Evolutionary conservation across 30 jellyfish, hydroid and myxozoan species (phyloP).

Genomic region (Chironex yamaguchii): DNA sequence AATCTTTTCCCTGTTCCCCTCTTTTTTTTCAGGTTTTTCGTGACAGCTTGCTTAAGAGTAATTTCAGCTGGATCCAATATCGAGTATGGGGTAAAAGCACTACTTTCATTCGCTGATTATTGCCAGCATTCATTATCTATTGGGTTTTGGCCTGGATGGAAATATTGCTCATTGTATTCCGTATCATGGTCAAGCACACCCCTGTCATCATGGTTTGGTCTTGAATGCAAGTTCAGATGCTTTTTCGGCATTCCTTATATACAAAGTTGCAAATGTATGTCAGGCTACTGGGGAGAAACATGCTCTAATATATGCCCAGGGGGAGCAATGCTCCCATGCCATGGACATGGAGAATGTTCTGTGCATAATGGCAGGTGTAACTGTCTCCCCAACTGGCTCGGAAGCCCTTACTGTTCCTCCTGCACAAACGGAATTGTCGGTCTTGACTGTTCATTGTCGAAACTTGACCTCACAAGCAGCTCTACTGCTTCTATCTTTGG

Average conservation of each 20-base stretch:
- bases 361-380: constrained; percentile 33
- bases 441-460: constrained; percentile 36
- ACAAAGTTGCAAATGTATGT: constrained; percentile 35
- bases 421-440: constrained; percentile 59
- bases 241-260: constrained; percentile 13
- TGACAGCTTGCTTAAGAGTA: constrained; percentile 53
- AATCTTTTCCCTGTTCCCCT: neutral
- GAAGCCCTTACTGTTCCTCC: constrained; percentile 36
- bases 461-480: neutral
- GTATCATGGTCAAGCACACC: neutral
- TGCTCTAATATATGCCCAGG: constrained; percentile 62
- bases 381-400: constrained; percentile 64
- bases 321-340: constrained; percentile 55
- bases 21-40: constrained; percentile 39
- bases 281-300: constrained; percentile 61
- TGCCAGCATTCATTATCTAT: constrained; percentile 37
- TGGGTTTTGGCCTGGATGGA: constrained; percentile 60
- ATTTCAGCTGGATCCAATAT: neutral
- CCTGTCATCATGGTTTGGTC: constrained; percentile 9
- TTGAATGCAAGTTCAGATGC: constrained; percentile 41
- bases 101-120: constrained; percentile 35
- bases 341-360: constrained; percentile 54
- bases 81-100: constrained; percentile 13
- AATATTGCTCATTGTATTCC: constrained; percentile 16
- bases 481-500: constrained; percentile 18